phyloP scores from a whole-genome alignment of 2,888 invertebrate genomes.

The Trisateles emortualis region DNA sequence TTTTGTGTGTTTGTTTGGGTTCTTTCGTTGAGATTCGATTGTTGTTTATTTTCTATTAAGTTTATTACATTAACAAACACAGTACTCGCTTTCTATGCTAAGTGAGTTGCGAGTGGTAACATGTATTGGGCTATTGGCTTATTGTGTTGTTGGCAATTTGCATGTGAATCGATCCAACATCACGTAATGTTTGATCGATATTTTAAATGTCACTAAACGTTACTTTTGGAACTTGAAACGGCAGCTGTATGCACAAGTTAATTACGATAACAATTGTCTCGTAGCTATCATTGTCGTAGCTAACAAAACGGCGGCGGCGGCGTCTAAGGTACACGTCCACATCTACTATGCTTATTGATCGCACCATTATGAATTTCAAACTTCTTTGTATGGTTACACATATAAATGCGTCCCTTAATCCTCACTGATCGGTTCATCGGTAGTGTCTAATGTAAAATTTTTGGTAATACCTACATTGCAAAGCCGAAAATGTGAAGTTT shows the following conservation, averaged over 20 bases:
- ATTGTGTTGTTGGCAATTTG: conserved; percentile 62
- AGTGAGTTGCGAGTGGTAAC: conserved; percentile 65
- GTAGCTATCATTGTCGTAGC: conserved; percentile 5
- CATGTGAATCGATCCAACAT: conserved; percentile 59
- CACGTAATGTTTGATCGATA: conserved; percentile 54
- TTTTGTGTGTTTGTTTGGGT: conserved; percentile 68
- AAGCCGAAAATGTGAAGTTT: too few species aligned
- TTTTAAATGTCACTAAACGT: conserved; percentile 52
- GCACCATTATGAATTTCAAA: too few species aligned
- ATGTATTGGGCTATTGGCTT: conserved; percentile 55
- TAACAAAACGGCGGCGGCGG: not conserved
- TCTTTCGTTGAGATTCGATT: conserved; percentile 58
- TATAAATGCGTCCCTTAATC: too few species aligned
- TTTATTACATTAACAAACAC: conserved; percentile 63
- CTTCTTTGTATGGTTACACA: too few species aligned
- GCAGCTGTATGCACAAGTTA: conserved; percentile 21
- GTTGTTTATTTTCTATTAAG: conserved; percentile 69
- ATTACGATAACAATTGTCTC: conserved; percentile 20
- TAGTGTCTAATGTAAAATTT: too few species aligned
- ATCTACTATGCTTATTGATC: too few species aligned
- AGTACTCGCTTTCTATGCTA: conserved; percentile 71
- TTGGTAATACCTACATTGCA: too few species aligned
- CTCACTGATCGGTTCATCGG: too few species aligned
- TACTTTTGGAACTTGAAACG: conserved; percentile 36
- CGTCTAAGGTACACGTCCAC: not conserved